Conservation (phyloP, 2,888 invertebrate genomes). For the Stenodera caucasica region DNA sequence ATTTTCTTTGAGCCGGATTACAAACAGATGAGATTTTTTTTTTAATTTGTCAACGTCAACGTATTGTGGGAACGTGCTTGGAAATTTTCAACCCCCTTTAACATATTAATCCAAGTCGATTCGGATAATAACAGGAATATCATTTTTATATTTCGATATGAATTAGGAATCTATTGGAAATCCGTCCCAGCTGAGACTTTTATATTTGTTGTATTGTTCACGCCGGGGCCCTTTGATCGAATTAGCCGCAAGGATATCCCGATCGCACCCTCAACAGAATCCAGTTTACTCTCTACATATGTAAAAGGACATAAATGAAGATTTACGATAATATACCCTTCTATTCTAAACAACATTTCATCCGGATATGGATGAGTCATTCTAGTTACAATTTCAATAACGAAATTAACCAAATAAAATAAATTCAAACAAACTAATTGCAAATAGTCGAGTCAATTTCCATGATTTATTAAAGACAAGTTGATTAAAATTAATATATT, state of each 20-base stretch:
- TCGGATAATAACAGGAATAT: not conserved
- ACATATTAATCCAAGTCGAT: constrained; percentile 3
- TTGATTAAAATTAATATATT: constrained; percentile 1
- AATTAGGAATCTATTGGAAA: not conserved
- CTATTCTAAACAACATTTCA: constrained; percentile 4
- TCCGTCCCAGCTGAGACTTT: not conserved
- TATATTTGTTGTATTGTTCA: constrained; percentile 11
- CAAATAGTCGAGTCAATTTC: not conserved
- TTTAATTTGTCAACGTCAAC: constrained; percentile 23
- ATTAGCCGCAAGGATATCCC: constrained; percentile 11
- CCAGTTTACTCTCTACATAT: constrained; percentile 32
- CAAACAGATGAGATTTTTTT: constrained; percentile 17
- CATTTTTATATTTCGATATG: not conserved
- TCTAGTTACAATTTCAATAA: not conserved
- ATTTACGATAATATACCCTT: constrained; percentile 27
- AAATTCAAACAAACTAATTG: not conserved
- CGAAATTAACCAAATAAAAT: not conserved
- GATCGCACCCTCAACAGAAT: constrained; percentile 4
- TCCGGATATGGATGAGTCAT: not conserved
- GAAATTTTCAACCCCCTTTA: constrained; percentile 2
- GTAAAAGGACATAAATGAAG: constrained; percentile 35
- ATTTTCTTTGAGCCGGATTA: constrained; percentile 15
- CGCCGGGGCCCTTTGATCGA: constrained; percentile 8
- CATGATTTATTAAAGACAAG: not conserved
- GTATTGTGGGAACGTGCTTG: constrained; percentile 17